These are phyloP conservation scores for Erebia epiphron DNA, from an alignment of 2,888 invertebrate genomes.

Conservation along the genomic window DNA sequence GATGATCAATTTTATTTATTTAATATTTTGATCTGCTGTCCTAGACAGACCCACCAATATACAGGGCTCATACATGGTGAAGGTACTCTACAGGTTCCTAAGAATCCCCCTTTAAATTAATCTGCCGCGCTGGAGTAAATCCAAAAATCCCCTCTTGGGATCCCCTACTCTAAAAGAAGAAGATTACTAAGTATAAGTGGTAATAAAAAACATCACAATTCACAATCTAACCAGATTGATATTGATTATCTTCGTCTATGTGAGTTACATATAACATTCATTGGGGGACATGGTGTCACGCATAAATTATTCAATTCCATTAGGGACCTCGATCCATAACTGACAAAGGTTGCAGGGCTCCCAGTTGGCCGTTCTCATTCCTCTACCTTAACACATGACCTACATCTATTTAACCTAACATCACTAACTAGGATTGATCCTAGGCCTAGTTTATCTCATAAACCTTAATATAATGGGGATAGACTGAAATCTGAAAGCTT, in stretches of 20 bases:
- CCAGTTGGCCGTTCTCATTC: constrained; percentile 68
- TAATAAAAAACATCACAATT: background rate
- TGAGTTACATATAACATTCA: constrained; percentile 1
- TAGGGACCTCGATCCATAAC: constrained; percentile 51
- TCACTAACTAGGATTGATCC: background rate
- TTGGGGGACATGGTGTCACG: constrained; percentile 41
- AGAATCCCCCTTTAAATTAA: too few relatives aligned
- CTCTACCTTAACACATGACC: constrained; percentile 75
- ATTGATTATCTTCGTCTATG: background rate
- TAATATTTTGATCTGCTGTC: too few relatives aligned
- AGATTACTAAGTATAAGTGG: background rate
- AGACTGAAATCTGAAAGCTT: too few relatives aligned
- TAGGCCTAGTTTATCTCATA: too few relatives aligned
- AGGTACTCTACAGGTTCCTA: too few relatives aligned
- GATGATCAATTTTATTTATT: too few relatives aligned
- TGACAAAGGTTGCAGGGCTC: constrained; percentile 42
- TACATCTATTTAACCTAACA: constrained; percentile 37
- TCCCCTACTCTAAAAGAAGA: too few relatives aligned
- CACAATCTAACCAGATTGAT: background rate
- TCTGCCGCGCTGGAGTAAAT: too few relatives aligned
- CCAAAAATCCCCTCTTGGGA: too few relatives aligned
- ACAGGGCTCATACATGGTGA: too few relatives aligned
- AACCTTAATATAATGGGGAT: too few relatives aligned
- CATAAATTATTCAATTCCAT: constrained; percentile 67
- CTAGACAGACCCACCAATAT: too few relatives aligned